phyloP scores from a whole-genome alignment of 2,888 invertebrate species.

The Catotricha subobsoleta region DNA sequence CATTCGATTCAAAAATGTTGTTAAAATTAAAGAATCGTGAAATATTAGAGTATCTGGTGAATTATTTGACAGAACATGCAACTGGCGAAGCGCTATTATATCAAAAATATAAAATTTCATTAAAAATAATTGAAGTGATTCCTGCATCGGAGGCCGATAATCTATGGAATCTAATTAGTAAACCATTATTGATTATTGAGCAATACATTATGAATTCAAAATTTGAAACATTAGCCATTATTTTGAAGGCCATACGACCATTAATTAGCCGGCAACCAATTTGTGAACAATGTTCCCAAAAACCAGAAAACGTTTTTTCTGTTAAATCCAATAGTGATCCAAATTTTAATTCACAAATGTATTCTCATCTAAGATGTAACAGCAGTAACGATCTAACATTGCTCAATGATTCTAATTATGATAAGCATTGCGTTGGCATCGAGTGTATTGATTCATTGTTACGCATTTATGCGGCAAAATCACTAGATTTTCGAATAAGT shows the following conservation, averaged over 20 bases:
- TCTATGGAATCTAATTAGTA: constrained; percentile 44
- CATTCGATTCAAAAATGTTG: constrained; percentile 44
- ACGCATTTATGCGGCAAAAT: constrained; percentile 59
- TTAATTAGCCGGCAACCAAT: constrained; percentile 15
- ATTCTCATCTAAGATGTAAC: not conserved
- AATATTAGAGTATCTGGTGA: constrained; percentile 43
- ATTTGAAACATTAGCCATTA: constrained; percentile 43
- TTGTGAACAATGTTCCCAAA: constrained; percentile 24
- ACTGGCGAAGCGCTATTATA: constrained; percentile 34
- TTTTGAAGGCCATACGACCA: constrained; percentile 40
- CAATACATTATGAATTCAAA: constrained; percentile 75
- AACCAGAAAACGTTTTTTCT: constrained; percentile 20
- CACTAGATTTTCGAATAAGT: constrained; percentile 44
- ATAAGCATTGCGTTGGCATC: constrained; percentile 35
- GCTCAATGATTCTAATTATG: constrained; percentile 33
- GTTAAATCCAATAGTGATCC: constrained; percentile 5
- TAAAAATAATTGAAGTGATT: constrained; percentile 48
- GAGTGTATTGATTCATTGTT: constrained; percentile 51
- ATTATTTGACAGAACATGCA: constrained; percentile 35
- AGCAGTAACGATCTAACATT: not conserved
- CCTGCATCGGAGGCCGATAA: constrained; percentile 36
- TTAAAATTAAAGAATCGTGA: constrained; percentile 41
- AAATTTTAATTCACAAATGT: not conserved
- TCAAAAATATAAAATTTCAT: constrained; percentile 43
- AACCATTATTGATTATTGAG: constrained; percentile 63